A percentile compares a stretch with the other conserved stretches of the same genome.
Evolutionary conservation across 2,797 vertebrate species (phyloP).

Genomic region (Anabas testudineus): DNA sequence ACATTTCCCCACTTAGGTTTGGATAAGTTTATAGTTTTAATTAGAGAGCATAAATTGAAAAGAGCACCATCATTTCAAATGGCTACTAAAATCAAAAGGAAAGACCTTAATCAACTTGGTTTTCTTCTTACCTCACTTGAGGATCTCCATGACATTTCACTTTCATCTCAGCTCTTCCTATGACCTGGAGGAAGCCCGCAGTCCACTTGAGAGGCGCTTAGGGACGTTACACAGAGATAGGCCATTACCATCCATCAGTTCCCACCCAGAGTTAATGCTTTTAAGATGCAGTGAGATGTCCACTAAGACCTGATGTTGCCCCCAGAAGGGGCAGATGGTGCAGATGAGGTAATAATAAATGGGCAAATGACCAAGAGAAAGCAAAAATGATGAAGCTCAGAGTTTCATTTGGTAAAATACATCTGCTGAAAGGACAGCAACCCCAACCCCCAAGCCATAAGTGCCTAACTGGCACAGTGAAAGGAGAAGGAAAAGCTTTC

Average conservation of each 20-base stretch:
- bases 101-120: constrained; percentile 37
- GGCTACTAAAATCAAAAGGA: constrained; percentile 23
- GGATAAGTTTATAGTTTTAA: constrained; percentile 25
- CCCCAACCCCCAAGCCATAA: constrained; percentile 60
- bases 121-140: constrained; percentile 38
- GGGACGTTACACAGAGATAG: constrained; percentile 70
- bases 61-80: constrained; percentile 33
- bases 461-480: constrained; percentile 57
- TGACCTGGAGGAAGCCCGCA: constrained; percentile 72
- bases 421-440: constrained; percentile 70
- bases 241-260: constrained; percentile 82
- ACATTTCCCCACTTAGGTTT: constrained; percentile 28
- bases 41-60: constrained; percentile 32
- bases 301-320: constrained; percentile 70
- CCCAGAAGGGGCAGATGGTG: constrained; percentile 77
- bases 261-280: constrained; percentile 80
- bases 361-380: constrained; percentile 72
- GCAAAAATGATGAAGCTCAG: constrained; percentile 75
- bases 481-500: constrained; percentile 63
- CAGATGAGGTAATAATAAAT: constrained; percentile 83
- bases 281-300: constrained; percentile 81
- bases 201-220: constrained; percentile 75
- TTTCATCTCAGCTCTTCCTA: constrained; percentile 61
- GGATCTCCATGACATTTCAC: constrained; percentile 66
- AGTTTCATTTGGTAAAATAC: constrained; percentile 77